Evolutionary conservation across 2,797 vertebrate genomes (phyloP).

Genomic region (Sternotherus odoratus): DNA sequence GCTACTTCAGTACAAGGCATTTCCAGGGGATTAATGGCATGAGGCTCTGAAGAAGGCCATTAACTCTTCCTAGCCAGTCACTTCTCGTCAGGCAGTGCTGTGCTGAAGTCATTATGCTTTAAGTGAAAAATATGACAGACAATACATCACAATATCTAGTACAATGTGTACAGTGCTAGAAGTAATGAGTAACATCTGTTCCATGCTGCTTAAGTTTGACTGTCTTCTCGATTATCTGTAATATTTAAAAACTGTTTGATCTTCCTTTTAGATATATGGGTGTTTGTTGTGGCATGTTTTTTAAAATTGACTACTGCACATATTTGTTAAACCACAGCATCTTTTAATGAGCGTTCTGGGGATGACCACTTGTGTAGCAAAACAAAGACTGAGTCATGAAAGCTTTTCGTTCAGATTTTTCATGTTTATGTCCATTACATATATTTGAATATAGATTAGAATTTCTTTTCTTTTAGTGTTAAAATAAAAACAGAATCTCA

Average conservation of each 20-base stretch:
- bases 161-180: background rate
- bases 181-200: background rate
- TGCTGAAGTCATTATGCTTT: background rate
- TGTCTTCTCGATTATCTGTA: background rate
- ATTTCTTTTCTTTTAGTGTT: constrained; percentile 78
- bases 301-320: background rate
- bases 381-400: background rate
- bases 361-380: background rate
- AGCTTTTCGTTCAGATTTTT: background rate
- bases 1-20: background rate
- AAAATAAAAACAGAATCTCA: constrained; percentile 92
- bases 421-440: background rate
- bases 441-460: background rate
- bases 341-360: background rate
- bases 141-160: background rate
- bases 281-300: background rate
- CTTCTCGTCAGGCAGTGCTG: background rate
- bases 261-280: background rate
- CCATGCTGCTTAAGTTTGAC: background rate
- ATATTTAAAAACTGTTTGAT: background rate
- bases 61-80: background rate
- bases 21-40: background rate
- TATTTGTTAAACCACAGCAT: background rate
- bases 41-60: background rate
- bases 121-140: background rate